phyloP scores from a whole-genome alignment of 2,888 invertebrate species.

The Parnassius orleans region DNA sequence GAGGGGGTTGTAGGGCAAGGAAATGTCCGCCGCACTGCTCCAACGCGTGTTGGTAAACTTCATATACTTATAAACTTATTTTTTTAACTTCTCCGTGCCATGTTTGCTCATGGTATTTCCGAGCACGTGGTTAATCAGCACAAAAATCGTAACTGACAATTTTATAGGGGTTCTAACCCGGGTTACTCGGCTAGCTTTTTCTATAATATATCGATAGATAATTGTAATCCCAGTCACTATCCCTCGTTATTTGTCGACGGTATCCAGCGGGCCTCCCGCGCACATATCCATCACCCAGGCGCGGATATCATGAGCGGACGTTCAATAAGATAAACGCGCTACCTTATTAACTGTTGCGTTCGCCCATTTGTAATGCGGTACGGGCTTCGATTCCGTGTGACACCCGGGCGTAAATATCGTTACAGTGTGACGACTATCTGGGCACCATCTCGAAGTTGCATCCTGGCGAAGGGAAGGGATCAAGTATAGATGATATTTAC shows the following conservation, averaged over 20 bases:
- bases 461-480: not conserved
- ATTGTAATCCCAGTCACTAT: conserved; percentile 40
- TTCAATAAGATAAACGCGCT: conserved; percentile 67
- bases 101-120: too few species aligned
- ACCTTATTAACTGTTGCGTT: conserved; percentile 65
- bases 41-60: too few species aligned
- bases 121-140: too few species aligned
- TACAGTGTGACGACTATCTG: conserved; percentile 16
- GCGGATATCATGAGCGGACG: conserved; percentile 39
- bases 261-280: conserved; percentile 50
- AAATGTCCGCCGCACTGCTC: too few species aligned
- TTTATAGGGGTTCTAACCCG: too few species aligned
- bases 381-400: conserved; percentile 23
- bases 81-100: too few species aligned
- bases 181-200: too few species aligned
- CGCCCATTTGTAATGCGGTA: conserved; percentile 48
- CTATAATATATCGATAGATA: not conserved
- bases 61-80: too few species aligned
- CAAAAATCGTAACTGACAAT: too few species aligned
- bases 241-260: conserved; percentile 62
- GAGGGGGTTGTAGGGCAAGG: too few species aligned
- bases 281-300: conserved; percentile 61
- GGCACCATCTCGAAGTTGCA: conserved; percentile 13
- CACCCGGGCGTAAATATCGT: conserved; percentile 27
- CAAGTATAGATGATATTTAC: conserved; percentile 5